Evolutionary conservation across 2,113 vertebrate genomes (phyloP).

Genomic region (Tor tambroides): DNA sequence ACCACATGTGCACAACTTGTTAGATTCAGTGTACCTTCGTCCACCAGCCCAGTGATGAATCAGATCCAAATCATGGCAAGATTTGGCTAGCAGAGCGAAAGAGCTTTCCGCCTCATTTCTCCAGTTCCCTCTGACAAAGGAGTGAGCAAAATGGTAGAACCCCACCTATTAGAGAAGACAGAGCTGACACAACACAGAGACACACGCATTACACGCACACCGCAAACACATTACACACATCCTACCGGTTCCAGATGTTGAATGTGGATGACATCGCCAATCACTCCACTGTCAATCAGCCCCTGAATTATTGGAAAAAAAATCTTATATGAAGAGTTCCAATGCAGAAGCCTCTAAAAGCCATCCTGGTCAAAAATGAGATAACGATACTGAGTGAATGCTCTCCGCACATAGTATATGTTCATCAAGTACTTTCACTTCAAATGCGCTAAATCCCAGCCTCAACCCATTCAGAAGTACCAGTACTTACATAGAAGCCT

Average conservation of each 20-base stretch:
- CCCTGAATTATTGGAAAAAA: constrained; percentile 65
- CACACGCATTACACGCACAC: background rate
- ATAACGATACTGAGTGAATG: too few relatives aligned
- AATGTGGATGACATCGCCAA: constrained; percentile 83
- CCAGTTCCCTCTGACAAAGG: constrained; percentile 86
- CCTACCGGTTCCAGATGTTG: constrained; percentile 85
- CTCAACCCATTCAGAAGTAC: too few relatives aligned
- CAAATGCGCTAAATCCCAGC: too few relatives aligned
- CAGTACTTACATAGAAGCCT: too few relatives aligned
- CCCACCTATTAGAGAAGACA: constrained; percentile 75
- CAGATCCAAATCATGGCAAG: constrained; percentile 84
- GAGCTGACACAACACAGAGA: background rate
- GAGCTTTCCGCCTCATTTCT: constrained; percentile 82
- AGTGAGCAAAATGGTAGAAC: constrained; percentile 84
- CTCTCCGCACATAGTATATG: too few relatives aligned
- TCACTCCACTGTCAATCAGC: constrained; percentile 74
- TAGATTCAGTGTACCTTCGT: constrained; percentile 73
- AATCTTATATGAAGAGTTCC: too few relatives aligned
- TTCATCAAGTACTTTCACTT: too few relatives aligned
- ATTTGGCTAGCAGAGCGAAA: constrained; percentile 82
- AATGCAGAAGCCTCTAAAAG: too few relatives aligned
- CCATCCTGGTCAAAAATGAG: too few relatives aligned
- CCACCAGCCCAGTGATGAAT: constrained; percentile 81
- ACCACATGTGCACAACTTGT: background rate
- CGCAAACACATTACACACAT: constrained; percentile 3